Evolutionary conservation across 2,113 vertebrate genomes (phyloP).

Genomic region (Odobenus rosmarus): DNA sequence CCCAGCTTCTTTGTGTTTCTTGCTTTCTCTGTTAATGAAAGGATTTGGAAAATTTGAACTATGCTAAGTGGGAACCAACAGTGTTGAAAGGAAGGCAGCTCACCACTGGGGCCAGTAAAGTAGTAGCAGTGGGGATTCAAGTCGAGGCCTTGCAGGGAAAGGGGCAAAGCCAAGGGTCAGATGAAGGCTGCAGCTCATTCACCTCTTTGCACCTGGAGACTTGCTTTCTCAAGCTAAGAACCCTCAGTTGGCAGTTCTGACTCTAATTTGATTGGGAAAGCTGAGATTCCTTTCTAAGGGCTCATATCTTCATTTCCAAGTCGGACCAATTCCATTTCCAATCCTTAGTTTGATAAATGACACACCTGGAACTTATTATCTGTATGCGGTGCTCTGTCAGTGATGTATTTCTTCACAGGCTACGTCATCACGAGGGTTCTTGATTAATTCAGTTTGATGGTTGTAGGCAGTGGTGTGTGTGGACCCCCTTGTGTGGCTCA

Average conservation of each 20-base stretch:
- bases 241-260: background rate
- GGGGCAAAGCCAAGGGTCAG: background rate
- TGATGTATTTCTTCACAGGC: background rate
- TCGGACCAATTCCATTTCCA: background rate
- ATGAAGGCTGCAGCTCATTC: background rate
- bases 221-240: background rate
- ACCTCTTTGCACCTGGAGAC: background rate
- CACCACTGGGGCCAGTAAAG: accelerated
- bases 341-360: background rate
- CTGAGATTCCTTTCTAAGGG: background rate
- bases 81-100: background rate
- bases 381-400: background rate
- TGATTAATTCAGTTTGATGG: background rate
- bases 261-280: background rate
- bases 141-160: background rate
- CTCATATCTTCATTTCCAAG: background rate
- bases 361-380: background rate
- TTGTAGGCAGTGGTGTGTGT: accelerated
- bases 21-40: background rate
- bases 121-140: background rate
- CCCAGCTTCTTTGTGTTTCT: background rate
- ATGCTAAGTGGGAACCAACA: background rate
- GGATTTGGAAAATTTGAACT: background rate
- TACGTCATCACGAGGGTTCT: background rate
- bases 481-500: background rate